Percentiles rank a stretch among this genome's conserved stretches.
Conservation (phyloP, 2,888 invertebrate species). For the Oxystoma pomonae region DNA sequence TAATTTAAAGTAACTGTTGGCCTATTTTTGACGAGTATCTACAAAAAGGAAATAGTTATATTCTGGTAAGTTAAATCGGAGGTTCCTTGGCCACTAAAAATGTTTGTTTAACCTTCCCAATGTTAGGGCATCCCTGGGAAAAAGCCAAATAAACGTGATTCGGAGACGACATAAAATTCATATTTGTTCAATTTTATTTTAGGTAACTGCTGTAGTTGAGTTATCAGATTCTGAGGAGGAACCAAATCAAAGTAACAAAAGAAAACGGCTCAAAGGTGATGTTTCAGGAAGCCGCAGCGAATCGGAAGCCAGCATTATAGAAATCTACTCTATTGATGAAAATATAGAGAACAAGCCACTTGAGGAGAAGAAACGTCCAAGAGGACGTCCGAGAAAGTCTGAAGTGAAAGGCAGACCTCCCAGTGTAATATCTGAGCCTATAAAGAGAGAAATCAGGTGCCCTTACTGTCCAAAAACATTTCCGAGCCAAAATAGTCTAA, state of each 20-base stretch:
- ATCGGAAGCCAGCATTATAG: constrained; percentile 29
- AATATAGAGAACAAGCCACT: constrained; percentile 24
- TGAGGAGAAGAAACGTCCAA: constrained; percentile 9
- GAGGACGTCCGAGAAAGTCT: constrained; percentile 5
- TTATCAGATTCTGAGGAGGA: constrained; percentile 44
- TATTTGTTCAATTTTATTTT: constrained; percentile 10
- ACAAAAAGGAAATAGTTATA: no score
- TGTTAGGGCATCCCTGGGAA: no score
- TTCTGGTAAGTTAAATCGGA: no score
- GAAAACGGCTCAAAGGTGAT: constrained; percentile 14
- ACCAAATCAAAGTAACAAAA: constrained; percentile 21
- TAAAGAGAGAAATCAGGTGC: constrained; percentile 36
- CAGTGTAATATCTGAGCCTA: no score
- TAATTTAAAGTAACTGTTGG: no score
- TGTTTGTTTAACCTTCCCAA: no score
- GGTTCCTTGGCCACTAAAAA: no score
- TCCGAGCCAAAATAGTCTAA: constrained; percentile 43
- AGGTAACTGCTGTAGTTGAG: constrained; percentile 39
- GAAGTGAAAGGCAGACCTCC: not conserved
- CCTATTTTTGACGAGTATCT: no score
- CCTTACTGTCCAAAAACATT: constrained; percentile 43
- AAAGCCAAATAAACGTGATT: no score
- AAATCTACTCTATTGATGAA: constrained; percentile 33
- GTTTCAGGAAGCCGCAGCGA: constrained; percentile 20
- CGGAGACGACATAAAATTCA: no score